Percentiles rank a stretch among this genome's conserved stretches.
Evolutionary conservation across 2,113 vertebrate genomes (phyloP).

Genomic region (Rhynchomys soricoides): DNA sequence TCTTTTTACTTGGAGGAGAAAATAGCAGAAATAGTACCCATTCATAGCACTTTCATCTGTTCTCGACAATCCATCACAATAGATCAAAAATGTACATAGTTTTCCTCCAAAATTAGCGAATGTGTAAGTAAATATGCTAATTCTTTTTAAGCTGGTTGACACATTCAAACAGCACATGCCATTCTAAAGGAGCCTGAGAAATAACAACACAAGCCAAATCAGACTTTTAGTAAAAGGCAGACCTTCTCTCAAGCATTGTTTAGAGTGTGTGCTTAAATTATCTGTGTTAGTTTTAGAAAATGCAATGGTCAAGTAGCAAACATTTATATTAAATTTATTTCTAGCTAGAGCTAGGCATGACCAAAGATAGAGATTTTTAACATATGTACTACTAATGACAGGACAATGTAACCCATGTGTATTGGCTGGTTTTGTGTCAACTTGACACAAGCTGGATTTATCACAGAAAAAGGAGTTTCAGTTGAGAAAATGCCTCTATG

Average conservation of each 20-base stretch:
- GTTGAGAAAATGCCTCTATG: too few relatives aligned
- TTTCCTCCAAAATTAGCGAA: neutral
- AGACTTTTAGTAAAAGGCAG: neutral
- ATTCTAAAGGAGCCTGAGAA: constrained; percentile 6
- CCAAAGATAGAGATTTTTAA: neutral
- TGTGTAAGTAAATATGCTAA: constrained; percentile 58
- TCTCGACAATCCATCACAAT: constrained; percentile 60
- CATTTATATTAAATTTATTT: constrained; percentile 10
- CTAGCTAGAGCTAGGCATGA: neutral
- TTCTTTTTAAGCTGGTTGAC: constrained; percentile 21
- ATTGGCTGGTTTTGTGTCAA: too few relatives aligned
- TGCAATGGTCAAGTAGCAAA: neutral
- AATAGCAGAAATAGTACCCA: constrained; percentile 57
- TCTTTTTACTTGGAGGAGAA: constrained; percentile 48
- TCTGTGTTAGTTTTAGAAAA: constrained; percentile 8
- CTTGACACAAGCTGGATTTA: too few relatives aligned
- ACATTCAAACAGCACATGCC: neutral
- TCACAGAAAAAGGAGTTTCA: too few relatives aligned
- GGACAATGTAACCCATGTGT: constrained; percentile 3
- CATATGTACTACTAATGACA: neutral
- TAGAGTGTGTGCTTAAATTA: neutral
- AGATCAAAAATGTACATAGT: constrained; percentile 26
- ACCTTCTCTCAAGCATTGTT: neutral
- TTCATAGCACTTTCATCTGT: constrained; percentile 34
- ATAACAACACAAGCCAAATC: neutral